Evolutionary conservation across 2,113 vertebrate genomes (phyloP).

Genomic region (Anthoscopus minutus): DNA sequence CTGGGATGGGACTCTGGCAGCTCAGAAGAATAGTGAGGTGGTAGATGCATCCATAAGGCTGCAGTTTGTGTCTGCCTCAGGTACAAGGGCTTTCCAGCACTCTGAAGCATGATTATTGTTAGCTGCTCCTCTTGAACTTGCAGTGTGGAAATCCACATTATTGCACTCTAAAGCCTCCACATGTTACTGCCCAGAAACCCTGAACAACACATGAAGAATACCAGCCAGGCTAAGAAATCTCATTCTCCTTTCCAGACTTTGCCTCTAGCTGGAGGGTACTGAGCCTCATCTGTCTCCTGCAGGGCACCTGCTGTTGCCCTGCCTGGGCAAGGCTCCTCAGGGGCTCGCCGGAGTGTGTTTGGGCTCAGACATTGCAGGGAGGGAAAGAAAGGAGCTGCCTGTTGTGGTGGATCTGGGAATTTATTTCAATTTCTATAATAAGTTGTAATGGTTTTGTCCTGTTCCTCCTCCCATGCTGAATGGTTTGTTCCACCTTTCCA

Average conservation of each 20-base stretch:
- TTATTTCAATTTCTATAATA: no score
- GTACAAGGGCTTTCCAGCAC: neutral
- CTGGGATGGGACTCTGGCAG: neutral
- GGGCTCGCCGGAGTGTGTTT: rapidly evolving
- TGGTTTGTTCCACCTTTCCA: no score
- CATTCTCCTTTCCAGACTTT: neutral
- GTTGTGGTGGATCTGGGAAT: no score
- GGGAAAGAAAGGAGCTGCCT: neutral
- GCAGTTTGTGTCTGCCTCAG: neutral
- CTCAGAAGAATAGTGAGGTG: rapidly evolving
- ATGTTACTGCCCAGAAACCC: neutral
- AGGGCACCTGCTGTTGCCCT: rapidly evolving
- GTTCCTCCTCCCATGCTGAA: no score
- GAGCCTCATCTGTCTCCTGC: neutral
- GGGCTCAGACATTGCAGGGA: neutral
- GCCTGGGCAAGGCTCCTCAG: neutral
- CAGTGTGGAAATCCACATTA: neutral
- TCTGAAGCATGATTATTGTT: neutral
- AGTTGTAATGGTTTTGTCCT: no score
- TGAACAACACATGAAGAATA: neutral
- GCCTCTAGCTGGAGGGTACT: neutral
- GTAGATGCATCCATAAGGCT: neutral
- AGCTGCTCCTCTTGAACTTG: neutral
- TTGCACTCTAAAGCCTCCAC: neutral
- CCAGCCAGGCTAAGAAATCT: neutral